phyloP scores from a whole-genome alignment of 2,797 vertebrate species.

The Sebastes flavidus region DNA sequence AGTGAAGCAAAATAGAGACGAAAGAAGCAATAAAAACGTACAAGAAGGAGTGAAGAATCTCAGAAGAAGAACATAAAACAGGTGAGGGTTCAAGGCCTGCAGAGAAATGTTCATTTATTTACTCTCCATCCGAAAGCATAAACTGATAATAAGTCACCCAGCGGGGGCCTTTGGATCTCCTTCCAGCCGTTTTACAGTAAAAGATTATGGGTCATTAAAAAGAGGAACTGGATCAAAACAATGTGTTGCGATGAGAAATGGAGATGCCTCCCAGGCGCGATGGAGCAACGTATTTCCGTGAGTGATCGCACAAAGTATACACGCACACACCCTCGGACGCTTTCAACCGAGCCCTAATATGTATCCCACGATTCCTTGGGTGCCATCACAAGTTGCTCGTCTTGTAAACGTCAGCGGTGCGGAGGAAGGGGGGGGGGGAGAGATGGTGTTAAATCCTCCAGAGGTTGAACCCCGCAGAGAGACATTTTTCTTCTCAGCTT shows the following conservation, averaged over 20 bases:
- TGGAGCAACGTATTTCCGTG: constrained; percentile 20
- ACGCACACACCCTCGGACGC: not conserved
- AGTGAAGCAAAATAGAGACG: constrained; percentile 1
- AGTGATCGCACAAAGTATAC: not conserved
- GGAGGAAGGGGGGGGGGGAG: not conserved
- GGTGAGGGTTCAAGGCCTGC: constrained; percentile 42
- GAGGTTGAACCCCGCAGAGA: constrained; percentile 45
- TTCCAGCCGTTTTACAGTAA: constrained; percentile 60
- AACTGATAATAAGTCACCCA: constrained; percentile 64
- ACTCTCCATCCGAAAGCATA: constrained; percentile 36
- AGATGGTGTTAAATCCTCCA: constrained; percentile 53
- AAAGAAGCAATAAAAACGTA: constrained; percentile 25
- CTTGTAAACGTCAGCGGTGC: constrained; percentile 68
- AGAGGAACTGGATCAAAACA: constrained; percentile 72
- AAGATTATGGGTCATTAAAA: constrained; percentile 69
- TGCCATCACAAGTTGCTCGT: constrained; percentile 25
- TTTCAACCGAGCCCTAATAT: not conserved
- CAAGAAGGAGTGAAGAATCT: constrained; percentile 29
- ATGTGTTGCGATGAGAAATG: constrained; percentile 53
- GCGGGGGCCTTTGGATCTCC: constrained; percentile 43
- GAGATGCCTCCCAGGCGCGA: not conserved
- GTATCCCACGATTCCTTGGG: constrained; percentile 43
- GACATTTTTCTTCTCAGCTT: constrained; percentile 71
- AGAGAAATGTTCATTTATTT: constrained; percentile 60
- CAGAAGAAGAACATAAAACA: constrained; percentile 19